A percentile compares a stretch with the other conserved stretches of the same genome.
phyloP scores from a whole-genome alignment of 2,888 invertebrate genomes.

The Tachina fera region DNA sequence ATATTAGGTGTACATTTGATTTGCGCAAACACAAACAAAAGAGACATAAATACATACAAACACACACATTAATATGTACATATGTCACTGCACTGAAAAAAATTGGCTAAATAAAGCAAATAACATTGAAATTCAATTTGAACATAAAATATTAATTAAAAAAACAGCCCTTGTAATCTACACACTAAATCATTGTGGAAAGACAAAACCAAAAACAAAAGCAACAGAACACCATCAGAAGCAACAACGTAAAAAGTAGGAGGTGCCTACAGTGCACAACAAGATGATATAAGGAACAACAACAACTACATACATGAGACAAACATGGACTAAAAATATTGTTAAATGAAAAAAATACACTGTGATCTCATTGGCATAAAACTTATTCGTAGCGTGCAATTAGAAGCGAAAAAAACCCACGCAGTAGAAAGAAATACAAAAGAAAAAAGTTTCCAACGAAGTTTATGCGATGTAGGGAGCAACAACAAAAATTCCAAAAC shows the following conservation, averaged over 20 bases:
- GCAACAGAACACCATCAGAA: slow-evolving; percentile 66
- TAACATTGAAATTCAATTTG: slow-evolving; percentile 55
- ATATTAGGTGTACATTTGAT: slow-evolving; percentile 64
- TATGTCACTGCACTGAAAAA: not conserved
- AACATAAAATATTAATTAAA: slow-evolving; percentile 64
- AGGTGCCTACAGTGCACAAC: slow-evolving; percentile 76
- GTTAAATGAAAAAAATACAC: slow-evolving; percentile 54
- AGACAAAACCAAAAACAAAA: slow-evolving; percentile 4
- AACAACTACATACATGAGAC: slow-evolving; percentile 49
- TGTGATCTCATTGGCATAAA: slow-evolving; percentile 73
- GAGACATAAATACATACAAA: not conserved
- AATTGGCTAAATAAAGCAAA: slow-evolving; percentile 24
- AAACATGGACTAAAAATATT: slow-evolving; percentile 38
- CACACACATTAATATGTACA: not conserved
- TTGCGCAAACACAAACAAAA: slow-evolving; percentile 10
- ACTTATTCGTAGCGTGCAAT: slow-evolving; percentile 75
- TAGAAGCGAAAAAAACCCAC: slow-evolving; percentile 79
- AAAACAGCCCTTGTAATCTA: slow-evolving; percentile 67
- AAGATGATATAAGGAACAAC: slow-evolving; percentile 53
- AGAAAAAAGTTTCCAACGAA: slow-evolving; percentile 52
- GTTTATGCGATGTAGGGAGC: slow-evolving; percentile 30
- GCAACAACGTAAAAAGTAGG: slow-evolving; percentile 77
- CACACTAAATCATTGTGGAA: slow-evolving; percentile 38
- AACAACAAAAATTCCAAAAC: slow-evolving; percentile 15
- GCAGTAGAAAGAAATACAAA: slow-evolving; percentile 76